Base-by-base conservation (phyloP, 2,888 invertebrate genomes). In the Galeopsomyia nigrocyanea region DNA sequence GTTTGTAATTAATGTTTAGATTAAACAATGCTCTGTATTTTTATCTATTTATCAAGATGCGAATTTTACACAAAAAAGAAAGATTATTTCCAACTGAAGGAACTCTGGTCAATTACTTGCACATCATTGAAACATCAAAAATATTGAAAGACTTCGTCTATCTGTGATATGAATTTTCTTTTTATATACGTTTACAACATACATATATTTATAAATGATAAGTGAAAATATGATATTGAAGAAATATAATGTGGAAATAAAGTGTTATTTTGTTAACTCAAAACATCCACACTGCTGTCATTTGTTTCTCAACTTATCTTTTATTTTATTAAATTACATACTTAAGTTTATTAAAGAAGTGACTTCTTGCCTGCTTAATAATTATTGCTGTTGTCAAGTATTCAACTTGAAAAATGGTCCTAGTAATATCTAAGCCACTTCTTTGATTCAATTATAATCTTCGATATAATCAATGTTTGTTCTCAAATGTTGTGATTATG, bases 221-320 rank as follows among this genome's bases (percentile, higher is more conserved):
- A 70, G 71, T 63, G 56, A 66, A 66, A 62, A 68, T 62, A 69
- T 73, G 56, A 73, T 69, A 73, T 71, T 50, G 7, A 14, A 70
- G 53, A 69, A 17, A 46, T 74, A 63, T 67, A 69, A 66, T 70
- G 60, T 67, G 67, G 67, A 74, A 74, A 74, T 74, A 74, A 70
- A 71, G 74, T 65, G 60, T 74, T 70, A 14, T 70, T 67, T 67
- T 71, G 56, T 69, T 66, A 69, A 46, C 62, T 65, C 61, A 46
- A 73, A 73, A 73, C 49, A 68, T 73, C 65, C 55, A 69, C 73
- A 73, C 64, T 69, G 65, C 61, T 66, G 68, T 67, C 61, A 31
- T 73, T 73, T 73, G 68, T 73, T 73, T 68, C 31, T 73, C 55
- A 72, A 68, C 53, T 19, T 64, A 63, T 68, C 62, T 47, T 64